Base-by-base conservation (phyloP, 2,888 invertebrate species). In the Lobophora halterata region DNA sequence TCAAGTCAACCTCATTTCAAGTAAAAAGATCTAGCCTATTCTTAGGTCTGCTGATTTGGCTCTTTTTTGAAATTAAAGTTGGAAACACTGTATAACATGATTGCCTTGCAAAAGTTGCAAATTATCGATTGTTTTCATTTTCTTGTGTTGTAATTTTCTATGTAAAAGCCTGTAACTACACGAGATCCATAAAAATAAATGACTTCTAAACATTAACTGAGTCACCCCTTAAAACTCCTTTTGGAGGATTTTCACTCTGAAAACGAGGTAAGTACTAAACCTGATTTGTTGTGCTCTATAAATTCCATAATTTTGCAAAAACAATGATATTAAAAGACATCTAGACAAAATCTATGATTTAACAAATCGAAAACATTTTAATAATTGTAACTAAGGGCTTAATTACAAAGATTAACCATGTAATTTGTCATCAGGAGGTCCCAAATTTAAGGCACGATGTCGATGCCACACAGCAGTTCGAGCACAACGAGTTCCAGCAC, bases 391-490 rank as follows among this genome's bases (percentile, higher is more conserved):
- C n/a, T n/a, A n/a, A 27, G 5, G 17, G 9, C 12, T 27, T 9
- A 14, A 1, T 3, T 6, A 16, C 8, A 8, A 5, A 10, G n/a
- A n/a, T 41, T 17, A 3, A 6, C 11, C 4, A 8, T 18, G 7
- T 25, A 7, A 23, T 14, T 11, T 27, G 20, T 41, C 17, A 7
- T 32, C 42, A 35, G 37, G 44, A 44, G 25, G 28, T 6, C 36
- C 23, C 7, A 23, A 39, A 28, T 37, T 37, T 23, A 25, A 37
- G 14, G 13, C 46, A 65, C 39, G 26, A 88, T 88, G 87, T 86
- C 88, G 49, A 87, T 87, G 80, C 85, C 87, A 69, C 88, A 87
- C 66, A 86, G 88, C 49, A 88, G 88, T 48, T 85, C 87, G 1
- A 85, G 85, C 41, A 82, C 85, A 0, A 78, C 87, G 0, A 83